Base-by-base conservation (phyloP, 2,888 invertebrate genomes). In the Tenthredo livida region DNA sequence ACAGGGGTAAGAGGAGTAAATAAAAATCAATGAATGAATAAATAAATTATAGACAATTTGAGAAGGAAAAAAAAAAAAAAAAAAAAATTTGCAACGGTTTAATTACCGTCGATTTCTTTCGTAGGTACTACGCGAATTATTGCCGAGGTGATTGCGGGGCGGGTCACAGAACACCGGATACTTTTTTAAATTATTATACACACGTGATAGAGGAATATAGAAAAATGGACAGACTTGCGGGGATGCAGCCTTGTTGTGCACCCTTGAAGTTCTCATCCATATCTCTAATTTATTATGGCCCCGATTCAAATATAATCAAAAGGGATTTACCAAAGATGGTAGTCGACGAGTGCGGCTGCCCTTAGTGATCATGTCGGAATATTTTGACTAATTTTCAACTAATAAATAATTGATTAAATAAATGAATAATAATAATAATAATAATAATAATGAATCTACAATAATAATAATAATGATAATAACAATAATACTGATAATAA, bases 271-370 rank as follows among this genome's bases (percentile, higher is more conserved):
- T 98, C 94, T 97, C 98, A 85, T 96, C 97, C 93, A 97, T 98
- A 95, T 98, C 98, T 89, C 95, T 98, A 89, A 98, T 98, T 93
- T 98, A 98, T 94, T 98, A 97, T 94, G 98, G 98, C 89, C 96
- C 96, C 87, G 97, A 98, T 94, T 96, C 96, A 89, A 97, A 97
- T 94, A 98, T 98, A 93, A 97, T 98, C 94, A 98, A 98, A 94
- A 96, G 98, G 91, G 98, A 98, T 94, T 95, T 98, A 93, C 98
- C 98, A 89, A 98, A 98, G 95, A 98, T 98, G 98, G 97, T 98
- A 90, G 98, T 98, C 87, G 98, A 98, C 94, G 98, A 98, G 95
- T 98, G 98, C 94, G 98, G 98, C 90, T 98, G 98, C 94, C 98
- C 98, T 90, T 98, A 95, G 80, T 96, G 92, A 77, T 77, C 47